Evolutionary conservation across 2,888 invertebrate species (phyloP).

Genomic region (Drosophila histrio): DNA sequence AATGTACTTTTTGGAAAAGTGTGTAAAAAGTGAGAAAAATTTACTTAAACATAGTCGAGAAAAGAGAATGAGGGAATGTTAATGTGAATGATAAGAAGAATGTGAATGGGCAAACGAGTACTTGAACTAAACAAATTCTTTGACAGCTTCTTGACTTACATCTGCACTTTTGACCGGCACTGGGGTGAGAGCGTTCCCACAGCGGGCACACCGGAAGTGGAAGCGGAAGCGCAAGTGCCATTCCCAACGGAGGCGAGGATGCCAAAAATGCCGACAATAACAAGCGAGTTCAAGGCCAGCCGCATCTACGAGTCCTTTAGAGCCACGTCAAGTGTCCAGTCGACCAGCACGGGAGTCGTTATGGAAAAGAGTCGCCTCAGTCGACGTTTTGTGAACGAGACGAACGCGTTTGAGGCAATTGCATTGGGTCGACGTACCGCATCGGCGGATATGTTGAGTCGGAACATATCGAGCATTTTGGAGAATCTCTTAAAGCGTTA

Average conservation of each 20-base stretch:
- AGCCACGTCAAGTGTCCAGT: slow-evolving; percentile 19
- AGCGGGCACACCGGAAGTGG: neutral
- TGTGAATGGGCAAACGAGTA: neutral
- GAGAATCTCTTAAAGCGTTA: slow-evolving; percentile 95
- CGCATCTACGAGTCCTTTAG: slow-evolving; percentile 82
- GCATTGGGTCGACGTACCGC: slow-evolving; percentile 83
- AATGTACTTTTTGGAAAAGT: too few relatives aligned
- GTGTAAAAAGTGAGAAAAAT: too few relatives aligned
- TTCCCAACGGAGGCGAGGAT: neutral
- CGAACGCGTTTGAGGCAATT: neutral
- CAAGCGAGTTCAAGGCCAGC: slow-evolving; percentile 75
- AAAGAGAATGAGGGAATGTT: neutral
- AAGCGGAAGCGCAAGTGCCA: neutral
- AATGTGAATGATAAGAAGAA: neutral
- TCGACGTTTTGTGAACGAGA: slow-evolving; percentile 43
- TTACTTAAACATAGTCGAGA: too few relatives aligned
- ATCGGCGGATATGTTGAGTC: slow-evolving; percentile 90
- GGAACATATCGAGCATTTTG: slow-evolving; percentile 92
- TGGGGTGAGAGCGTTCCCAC: slow-evolving; percentile 27
- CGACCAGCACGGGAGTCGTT: slow-evolving; percentile 8
- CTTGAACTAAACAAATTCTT: neutral
- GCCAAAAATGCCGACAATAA: slow-evolving; percentile 62
- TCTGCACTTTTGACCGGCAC: slow-evolving; percentile 30
- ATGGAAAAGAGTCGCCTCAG: slow-evolving; percentile 27
- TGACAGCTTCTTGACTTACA: slow-evolving; percentile 36